A percentile compares a stretch with the other conserved stretches of the same genome.
These are phyloP conservation scores for Hycleus cichorii DNA, from an alignment of 1,140 invertebrate species.

Conservation along the genomic window DNA sequence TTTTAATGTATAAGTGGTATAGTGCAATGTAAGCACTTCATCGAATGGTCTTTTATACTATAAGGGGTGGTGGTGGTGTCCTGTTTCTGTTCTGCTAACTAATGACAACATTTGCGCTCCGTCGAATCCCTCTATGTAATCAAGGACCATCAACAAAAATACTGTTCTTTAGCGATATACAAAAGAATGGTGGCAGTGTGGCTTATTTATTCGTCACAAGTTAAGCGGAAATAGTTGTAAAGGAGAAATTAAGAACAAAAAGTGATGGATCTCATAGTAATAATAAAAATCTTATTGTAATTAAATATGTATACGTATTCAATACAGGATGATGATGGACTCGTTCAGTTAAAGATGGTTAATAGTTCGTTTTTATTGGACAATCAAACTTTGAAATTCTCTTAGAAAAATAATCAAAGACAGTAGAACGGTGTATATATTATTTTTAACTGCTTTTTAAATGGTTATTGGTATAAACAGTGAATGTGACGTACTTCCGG, in stretches of 20 bases:
- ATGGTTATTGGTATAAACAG: constrained; percentile 36
- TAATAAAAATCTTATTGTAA: constrained; percentile 7
- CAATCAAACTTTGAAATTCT: constrained; percentile 33
- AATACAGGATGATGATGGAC: constrained; percentile 3
- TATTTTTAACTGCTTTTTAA: constrained; percentile 34
- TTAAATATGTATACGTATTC: constrained; percentile 1
- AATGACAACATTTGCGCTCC: constrained; percentile 11
- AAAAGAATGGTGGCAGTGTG: constrained; percentile 8
- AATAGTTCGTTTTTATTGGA: constrained; percentile 32
- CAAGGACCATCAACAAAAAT: constrained; percentile 9
- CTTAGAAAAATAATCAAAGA: constrained; percentile 35
- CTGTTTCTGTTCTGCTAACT: not conserved
- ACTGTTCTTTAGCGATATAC: constrained; percentile 12
- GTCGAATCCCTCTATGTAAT: constrained; percentile 6
- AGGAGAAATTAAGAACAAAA: constrained; percentile 2
- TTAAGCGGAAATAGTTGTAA: constrained; percentile 1
- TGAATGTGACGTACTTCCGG: constrained; percentile 33
- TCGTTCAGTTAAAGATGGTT: constrained; percentile 17
- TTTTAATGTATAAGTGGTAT: too few relatives aligned
- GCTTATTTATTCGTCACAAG: constrained; percentile 2
- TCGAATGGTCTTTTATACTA: too few relatives aligned
- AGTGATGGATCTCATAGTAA: not conserved
- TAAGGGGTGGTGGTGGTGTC: too few relatives aligned
- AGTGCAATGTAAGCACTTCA: too few relatives aligned
- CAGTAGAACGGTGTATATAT: constrained; percentile 23